Evolutionary conservation across 2,113 vertebrate species (phyloP), one percentile per base, ranked within the genome.

Genomic region (Nansenia antarctica): DNA sequence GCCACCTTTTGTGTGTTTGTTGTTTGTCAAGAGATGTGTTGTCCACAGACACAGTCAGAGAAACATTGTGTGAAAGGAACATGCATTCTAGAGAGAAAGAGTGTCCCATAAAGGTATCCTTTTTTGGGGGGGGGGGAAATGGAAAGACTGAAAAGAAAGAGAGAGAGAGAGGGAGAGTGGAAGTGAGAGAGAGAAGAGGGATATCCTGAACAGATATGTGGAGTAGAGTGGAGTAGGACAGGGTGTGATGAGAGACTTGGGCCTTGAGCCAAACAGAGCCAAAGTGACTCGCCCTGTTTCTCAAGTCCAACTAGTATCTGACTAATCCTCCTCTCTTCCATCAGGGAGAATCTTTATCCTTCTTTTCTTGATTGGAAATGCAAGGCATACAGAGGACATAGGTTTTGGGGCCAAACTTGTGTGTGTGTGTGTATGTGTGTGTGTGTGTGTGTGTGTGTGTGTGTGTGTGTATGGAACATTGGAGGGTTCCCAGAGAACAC

Each of bases 1-100:
- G 70, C 76, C 73, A 66, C 47, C 14, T 69, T 77, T 65, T n/a
- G 70, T 59, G 62, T 77, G 53, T 58, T 37, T 76, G 76, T 77
- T 80, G 2, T 67, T 73, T 63, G 70, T 37, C 32, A 65, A 69
- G 57, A 55, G 20, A 55, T 14, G 9, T 15, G 22, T n/a, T n/a
- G n/a, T n/a, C n/a, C n/a, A n/a, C n/a, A n/a, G n/a, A 42, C 15
- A 5, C 12, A 15, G 39, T 42, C 18, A 42, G 14, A 18, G 39
- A 3, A 42, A n/a, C n/a, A n/a, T 37, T 37, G 45, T 49, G 45
- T 11, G 4, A 49, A 49, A 49, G 45, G 11, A 49, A 49, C 7
- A 20, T 49, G 15, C 45, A 1, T 14, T 49, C 18, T 14, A 49
- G 45, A 6, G n/a, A 6, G 7, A 22, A 22, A 20, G n/a, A 49